Base-by-base conservation (phyloP, 2,888 invertebrate genomes). In the Smittia aterrima region DNA sequence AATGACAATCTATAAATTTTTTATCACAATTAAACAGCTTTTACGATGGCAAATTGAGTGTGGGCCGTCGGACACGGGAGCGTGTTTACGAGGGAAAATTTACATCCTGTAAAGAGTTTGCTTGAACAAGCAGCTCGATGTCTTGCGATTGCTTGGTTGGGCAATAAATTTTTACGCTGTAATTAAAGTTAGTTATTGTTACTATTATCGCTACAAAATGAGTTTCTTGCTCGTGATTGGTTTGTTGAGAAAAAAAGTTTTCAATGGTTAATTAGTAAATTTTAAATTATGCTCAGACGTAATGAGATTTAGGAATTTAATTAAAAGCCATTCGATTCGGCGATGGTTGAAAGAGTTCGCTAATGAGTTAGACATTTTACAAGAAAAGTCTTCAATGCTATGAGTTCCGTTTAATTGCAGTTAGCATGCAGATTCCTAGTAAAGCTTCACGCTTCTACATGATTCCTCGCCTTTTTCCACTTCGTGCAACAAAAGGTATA, bases 1-100 rank as follows among this genome's bases (percentile, higher is more conserved):
- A 64, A n/a, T 27, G 58, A 58, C 58, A 58, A 58, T 27, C 38
- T 18, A 66, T 66, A 66, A 66, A 66, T 66, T 40, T 66, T 66
- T 38, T 38, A 66, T 38, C 38, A 20, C 66, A 66, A n/a, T 40
- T n/a, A 38, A 66, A 18, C 38, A 13, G 66, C 32, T 66, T 24
- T 27, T 38, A 40, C 40, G 66, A 40, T 18, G 40, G 66, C 16
- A 66, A 40, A 66, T 27, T 18, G 18, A 24, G 22, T 38, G 40
- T 66, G 66, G 66, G 66, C 32, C 18, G 66, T 13, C 25, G 7
- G 25, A 40, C 25, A 24, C 66, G 25, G 66, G 25, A 66, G 66
- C 66, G 24, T 64, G 64, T 27, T 64, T n/a, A 27, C 24, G 58
- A 58, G 16, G n/a, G 9, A 58, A 58, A 18, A 22, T 64, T 64